Evolutionary conservation across 2,113 vertebrate species (phyloP), one percentile per base, ranked within the genome.

Genomic region (Sminthopsis crassicaudata): DNA sequence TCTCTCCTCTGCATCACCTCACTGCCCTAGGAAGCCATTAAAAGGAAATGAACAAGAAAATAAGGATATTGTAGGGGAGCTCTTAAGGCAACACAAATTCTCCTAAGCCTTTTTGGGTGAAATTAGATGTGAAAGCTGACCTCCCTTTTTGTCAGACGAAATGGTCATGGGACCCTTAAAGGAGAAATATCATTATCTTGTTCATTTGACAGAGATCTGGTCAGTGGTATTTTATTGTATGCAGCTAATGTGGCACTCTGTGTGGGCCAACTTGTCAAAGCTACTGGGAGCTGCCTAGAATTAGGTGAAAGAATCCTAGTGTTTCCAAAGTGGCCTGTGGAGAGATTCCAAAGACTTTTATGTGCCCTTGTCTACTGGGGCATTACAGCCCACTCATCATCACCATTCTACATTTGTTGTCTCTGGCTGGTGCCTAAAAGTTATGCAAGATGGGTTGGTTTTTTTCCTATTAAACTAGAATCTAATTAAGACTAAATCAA

Each of bases 401-500:
- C 14, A 1, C 60, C 16, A n/a, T n/a, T 22, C 60, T n/a, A 76
- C 30, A 76, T 76, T 76, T n/a, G 60, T n/a, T 76, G 60, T 1
- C 60, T 76, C 60, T 76, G 16, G 36, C 60, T n/a, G 60, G 60
- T n/a, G 76, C 93, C 53, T 89, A 90, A 53, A 92, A 90, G 90
- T 52, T 93, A 24, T 90, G 52, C 52, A 92, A 92, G 93, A 91
- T n/a, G 94, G 90, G 52, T 0, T 3, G 22, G 51, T 95, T 96
- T 27, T 60, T 96, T 95, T 92, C n/a, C 94, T 42, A 91, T 0
- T 53, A 91, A 95, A 91, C 89, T 92, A 50, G 0, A 91, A 91
- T 94, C 52, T 48, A 90, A 93, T 91, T 84, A 96, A 94, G 76
- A 95, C 26, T 27, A 92, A 93, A 27, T 84, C 91, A 51, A 93